These are phyloP conservation scores for Vulpes ferrilata DNA, from an alignment of 2,113 vertebrate genomes.

Conservation along the genomic window DNA sequence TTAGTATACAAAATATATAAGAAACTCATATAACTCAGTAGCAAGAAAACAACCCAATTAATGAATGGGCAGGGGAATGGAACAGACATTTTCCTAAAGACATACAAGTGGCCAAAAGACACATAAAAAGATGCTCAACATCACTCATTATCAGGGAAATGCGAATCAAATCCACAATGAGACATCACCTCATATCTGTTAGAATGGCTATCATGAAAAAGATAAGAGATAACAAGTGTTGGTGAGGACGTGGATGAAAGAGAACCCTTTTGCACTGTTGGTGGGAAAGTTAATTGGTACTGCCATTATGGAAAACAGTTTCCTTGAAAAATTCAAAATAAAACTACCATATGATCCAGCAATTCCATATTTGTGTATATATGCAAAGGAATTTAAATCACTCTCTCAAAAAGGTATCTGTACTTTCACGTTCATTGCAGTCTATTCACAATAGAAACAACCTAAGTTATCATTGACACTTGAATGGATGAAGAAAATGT, in stretches of 20 bases:
- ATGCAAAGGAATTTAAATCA: background rate
- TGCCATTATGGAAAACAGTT: background rate
- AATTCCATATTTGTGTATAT: background rate
- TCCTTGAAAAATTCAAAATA: background rate
- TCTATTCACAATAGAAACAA: background rate
- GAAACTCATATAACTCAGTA: background rate
- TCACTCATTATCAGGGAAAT: background rate
- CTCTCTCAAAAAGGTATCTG: background rate
- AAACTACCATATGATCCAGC: background rate
- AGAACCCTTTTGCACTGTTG: background rate
- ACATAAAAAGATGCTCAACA: background rate
- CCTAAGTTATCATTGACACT: background rate
- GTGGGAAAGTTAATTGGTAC: background rate
- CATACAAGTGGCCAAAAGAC: background rate
- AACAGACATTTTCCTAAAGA: background rate
- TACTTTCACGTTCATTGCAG: background rate
- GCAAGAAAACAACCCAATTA: background rate
- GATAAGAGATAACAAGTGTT: background rate
- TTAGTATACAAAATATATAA: background rate
- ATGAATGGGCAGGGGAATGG: background rate
- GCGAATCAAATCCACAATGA: background rate
- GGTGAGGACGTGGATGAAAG: background rate
- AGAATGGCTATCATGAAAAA: background rate
- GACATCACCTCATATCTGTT: background rate
- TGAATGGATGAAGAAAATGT: background rate